phyloP scores from a whole-genome alignment of 2,888 invertebrate species.

The Trichacis sp. region DNA sequence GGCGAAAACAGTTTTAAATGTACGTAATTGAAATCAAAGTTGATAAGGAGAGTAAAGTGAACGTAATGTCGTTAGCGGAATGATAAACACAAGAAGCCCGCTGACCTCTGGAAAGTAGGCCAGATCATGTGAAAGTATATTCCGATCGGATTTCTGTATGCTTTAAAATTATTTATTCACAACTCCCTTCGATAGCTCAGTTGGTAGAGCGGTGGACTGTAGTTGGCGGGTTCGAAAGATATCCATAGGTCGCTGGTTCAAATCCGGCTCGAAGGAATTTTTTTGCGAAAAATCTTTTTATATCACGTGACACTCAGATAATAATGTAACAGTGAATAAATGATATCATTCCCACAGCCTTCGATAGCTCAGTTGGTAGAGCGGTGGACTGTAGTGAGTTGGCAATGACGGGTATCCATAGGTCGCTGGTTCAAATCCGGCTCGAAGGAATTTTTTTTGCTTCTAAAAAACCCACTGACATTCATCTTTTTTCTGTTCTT shows the following conservation, averaged over 20 bases:
- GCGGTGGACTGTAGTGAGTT: constrained; percentile 69
- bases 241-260: constrained; percentile 67
- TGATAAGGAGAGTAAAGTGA: neutral
- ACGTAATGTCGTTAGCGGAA: neutral
- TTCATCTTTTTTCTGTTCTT: too few relatives aligned
- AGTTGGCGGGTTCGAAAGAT: constrained; percentile 54
- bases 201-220: constrained; percentile 70
- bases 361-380: constrained; percentile 70
- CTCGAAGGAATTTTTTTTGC: constrained; percentile 60
- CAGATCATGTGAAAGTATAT: constrained; percentile 14
- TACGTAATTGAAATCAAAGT: neutral
- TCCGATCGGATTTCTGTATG: neutral
- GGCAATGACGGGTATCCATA: constrained; percentile 54
- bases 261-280: constrained; percentile 65
- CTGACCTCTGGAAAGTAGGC: neutral
- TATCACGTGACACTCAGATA: too few relatives aligned
- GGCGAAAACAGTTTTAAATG: neutral
- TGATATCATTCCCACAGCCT: constrained; percentile 46
- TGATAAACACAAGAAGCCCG: neutral
- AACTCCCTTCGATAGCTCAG: constrained; percentile 68
- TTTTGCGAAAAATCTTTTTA: constrained; percentile 40
- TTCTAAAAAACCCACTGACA: too few relatives aligned
- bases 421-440: constrained; percentile 67
- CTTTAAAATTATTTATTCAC: neutral
- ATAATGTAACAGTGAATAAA: neutral